Percentiles rank a stretch among this genome's conserved stretches.
phyloP scores from a whole-genome alignment of 2,113 vertebrate species.

The Caretta caretta region DNA sequence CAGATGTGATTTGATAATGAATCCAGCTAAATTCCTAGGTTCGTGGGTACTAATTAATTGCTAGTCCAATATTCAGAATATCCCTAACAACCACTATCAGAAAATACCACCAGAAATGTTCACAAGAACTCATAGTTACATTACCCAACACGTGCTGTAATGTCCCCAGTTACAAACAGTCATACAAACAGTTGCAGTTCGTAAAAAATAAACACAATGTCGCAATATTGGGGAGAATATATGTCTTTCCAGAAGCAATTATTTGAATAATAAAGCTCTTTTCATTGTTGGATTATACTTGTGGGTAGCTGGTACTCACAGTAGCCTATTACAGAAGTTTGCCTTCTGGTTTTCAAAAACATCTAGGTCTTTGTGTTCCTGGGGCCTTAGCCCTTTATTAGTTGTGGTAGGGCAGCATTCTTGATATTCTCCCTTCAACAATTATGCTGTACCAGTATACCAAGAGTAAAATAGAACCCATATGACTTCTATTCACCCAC shows the following conservation, averaged over 20 bases:
- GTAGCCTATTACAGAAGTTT: not conserved
- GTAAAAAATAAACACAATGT: not conserved
- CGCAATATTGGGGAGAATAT: not conserved
- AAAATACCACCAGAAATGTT: not conserved
- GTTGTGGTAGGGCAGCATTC: rapidly evolving
- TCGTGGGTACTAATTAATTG: not conserved
- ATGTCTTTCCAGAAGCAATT: not conserved
- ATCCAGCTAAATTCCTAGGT: not conserved
- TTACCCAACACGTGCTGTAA: not conserved
- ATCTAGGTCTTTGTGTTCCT: not conserved
- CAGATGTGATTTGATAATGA: not conserved
- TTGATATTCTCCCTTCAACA: not conserved
- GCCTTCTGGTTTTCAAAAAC: conserved; percentile 19
- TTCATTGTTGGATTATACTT: not conserved
- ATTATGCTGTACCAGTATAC: not conserved
- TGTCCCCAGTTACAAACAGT: not conserved
- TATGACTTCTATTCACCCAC: not conserved
- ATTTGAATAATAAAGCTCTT: not conserved
- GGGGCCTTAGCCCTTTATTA: not conserved
- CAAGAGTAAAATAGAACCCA: not conserved
- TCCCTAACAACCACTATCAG: not conserved
- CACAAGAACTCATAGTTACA: not conserved
- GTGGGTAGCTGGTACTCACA: not conserved
- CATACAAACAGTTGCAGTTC: rapidly evolving
- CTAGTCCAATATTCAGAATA: not conserved